These are phyloP conservation scores for Opisthograptis luteolata DNA, from an alignment of 2,888 invertebrate genomes.

Conservation along the genomic window DNA sequence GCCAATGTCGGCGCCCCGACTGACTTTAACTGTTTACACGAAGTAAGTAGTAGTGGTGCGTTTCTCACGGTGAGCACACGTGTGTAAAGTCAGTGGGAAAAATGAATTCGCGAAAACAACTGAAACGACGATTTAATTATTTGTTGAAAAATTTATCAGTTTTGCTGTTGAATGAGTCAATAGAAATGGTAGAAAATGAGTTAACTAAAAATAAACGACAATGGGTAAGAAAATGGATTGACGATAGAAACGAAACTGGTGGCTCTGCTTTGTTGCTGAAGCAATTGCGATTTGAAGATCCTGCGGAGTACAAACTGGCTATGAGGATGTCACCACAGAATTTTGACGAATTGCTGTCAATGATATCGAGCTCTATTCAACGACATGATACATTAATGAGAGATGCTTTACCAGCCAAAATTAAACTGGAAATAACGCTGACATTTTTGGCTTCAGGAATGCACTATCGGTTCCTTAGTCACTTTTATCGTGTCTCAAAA, in stretches of 20 bases:
- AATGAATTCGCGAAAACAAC: no score
- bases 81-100: no score
- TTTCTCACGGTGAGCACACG: no score
- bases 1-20: no score
- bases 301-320: conserved; percentile 33
- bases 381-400: conserved; percentile 41
- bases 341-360: conserved; percentile 36
- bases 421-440: conserved; percentile 47
- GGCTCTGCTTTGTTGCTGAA: conserved; percentile 37
- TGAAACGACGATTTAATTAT: no score
- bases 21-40: no score
- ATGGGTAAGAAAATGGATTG: no score
- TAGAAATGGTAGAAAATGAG: no score
- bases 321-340: conserved; percentile 34
- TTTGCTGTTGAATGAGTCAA: no score
- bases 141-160: no score
- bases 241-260: conserved; percentile 23
- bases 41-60: no score
- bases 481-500: conserved; percentile 42
- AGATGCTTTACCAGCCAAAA: conserved; percentile 43
- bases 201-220: no score
- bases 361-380: conserved; percentile 38
- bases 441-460: conserved; percentile 45
- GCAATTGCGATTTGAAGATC: conserved; percentile 38
- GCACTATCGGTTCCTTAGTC: conserved; percentile 38